Conservation (phyloP, 2,797 vertebrate genomes). For the Octomys mimax region DNA sequence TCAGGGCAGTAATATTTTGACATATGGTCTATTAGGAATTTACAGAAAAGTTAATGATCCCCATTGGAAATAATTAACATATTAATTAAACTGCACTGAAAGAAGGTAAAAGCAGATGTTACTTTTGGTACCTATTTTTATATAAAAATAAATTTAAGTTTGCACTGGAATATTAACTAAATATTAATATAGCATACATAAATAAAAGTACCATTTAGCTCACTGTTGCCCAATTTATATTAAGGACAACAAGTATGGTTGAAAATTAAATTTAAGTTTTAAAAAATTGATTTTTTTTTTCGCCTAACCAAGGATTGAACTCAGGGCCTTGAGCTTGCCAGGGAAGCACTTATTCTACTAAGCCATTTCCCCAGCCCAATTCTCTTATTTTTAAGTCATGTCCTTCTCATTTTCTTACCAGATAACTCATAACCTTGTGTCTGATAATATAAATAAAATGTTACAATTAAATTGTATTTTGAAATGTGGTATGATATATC, state of each 20-base stretch:
- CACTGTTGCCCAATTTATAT: background rate
- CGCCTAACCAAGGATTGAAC: too few species aligned
- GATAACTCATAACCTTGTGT: background rate
- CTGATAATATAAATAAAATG: conserved; percentile 22
- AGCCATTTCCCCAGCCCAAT: too few species aligned
- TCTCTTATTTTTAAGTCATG: conserved; percentile 35
- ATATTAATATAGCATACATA: background rate
- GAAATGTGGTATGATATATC: background rate
- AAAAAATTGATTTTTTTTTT: background rate
- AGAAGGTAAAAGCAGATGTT: background rate
- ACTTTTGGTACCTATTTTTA: background rate
- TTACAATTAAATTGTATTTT: conserved; percentile 32
- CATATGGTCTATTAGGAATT: background rate
- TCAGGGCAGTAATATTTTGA: background rate
- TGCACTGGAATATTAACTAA: background rate
- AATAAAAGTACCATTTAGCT: background rate
- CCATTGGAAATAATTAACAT: background rate
- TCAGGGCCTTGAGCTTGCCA: too few species aligned
- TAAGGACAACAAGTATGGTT: background rate
- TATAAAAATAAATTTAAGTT: background rate
- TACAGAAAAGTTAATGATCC: background rate
- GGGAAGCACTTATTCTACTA: too few species aligned
- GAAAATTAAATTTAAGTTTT: conserved; percentile 26
- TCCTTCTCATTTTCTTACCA: background rate
- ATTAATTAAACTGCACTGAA: background rate